Evolutionary conservation across 2,113 vertebrate genomes (phyloP), one percentile per base, ranked within the genome.

Genomic region (Lophius piscatorius): DNA sequence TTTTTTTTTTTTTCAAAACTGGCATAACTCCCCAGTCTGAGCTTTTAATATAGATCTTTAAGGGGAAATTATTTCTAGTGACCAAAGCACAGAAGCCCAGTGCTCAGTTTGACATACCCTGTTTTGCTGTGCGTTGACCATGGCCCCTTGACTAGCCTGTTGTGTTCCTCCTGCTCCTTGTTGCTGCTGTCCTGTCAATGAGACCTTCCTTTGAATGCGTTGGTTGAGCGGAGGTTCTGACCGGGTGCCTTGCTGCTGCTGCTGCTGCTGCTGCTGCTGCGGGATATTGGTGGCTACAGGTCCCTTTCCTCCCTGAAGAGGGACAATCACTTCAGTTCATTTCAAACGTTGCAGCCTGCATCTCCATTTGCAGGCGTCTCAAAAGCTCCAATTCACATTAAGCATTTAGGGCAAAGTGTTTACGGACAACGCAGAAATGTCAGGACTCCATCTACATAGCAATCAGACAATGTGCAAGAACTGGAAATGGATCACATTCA

Each of bases 151-250:
- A 80, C 93, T 86, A 62, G 89, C 90, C 64, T 91, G 94, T 28
- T 91, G 91, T 70, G 88, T 57, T 47, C 23, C 68, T 22, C 62
- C 74, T 45, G 78, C 72, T 66, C 76, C 80, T 47, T 78, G 87
- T 56, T 78, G 85, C 54, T 88, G 91, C 50, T 89, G 90, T 67
- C 91, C 89, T 84, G 87, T 36, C 67, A 97, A 82, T 12, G 94
- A 95, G 74, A 98, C 94, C 92, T 95, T 98, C 87, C 95, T 92
- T 46, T 91, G 81, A 56, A 93, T 82, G 54, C 88, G 90, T 74
- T 88, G 92, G 81, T 92, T 94, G 60, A 78, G 84, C 23, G 94
- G 92, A 14, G 63, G 70, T 62, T 83, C 80, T 11, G 84, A 84
- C 4, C 92, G 92, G 58, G 87, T 73, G 66, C 87, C 86, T 84